phyloP scores from a whole-genome alignment of 1,140 invertebrate genomes.

The Lepidurus packardi region DNA sequence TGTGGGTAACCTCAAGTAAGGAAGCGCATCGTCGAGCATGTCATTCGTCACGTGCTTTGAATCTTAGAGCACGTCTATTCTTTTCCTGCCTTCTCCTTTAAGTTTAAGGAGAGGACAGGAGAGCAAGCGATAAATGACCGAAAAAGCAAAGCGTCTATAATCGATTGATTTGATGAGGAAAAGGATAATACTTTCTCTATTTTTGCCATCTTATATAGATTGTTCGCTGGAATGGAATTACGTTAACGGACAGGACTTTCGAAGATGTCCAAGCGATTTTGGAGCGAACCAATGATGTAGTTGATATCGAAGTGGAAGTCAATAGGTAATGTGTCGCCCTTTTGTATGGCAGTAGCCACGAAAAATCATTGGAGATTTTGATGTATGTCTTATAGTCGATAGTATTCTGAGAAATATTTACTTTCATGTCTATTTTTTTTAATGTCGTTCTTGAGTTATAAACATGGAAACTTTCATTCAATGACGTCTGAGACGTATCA shows the following conservation, averaged over 20 bases:
- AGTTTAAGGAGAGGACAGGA: neutral
- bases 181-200: neutral
- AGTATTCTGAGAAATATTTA: too few relatives aligned
- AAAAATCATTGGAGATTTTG: too few relatives aligned
- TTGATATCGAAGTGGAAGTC: conserved; percentile 75
- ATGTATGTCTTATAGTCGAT: too few relatives aligned
- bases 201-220: neutral
- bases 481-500: too few relatives aligned
- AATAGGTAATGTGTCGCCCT: neutral
- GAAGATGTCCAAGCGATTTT: conserved; percentile 80
- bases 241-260: conserved; percentile 78
- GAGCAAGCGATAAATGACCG: neutral
- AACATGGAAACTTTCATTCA: too few relatives aligned
- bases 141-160: neutral
- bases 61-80: neutral
- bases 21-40: neutral
- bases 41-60: neutral
- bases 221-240: conserved; percentile 71
- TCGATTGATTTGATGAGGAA: neutral
- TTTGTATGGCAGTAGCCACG: neutral
- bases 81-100: neutral
- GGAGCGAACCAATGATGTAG: conserved; percentile 70
- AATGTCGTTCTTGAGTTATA: too few relatives aligned
- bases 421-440: too few relatives aligned
- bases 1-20: conserved; percentile 11